These are phyloP conservation scores for Cnemophilus loriae DNA, from an alignment of 2,113 vertebrate species.

Conservation along the genomic window DNA sequence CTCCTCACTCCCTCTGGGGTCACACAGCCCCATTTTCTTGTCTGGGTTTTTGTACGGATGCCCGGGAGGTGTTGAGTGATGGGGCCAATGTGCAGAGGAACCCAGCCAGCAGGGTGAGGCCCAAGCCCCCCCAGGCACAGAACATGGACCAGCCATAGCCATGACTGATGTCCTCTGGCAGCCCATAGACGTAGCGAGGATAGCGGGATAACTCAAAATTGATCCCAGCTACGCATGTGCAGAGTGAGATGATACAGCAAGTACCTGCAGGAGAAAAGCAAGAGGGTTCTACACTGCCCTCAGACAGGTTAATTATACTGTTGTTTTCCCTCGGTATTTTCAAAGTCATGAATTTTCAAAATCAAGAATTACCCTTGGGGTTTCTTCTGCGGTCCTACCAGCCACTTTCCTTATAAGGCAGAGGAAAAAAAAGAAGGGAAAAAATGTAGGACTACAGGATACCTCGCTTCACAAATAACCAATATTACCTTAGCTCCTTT, in stretches of 20 bases:
- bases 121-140: conserved; percentile 92
- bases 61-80: conserved; percentile 84
- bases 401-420: background rate
- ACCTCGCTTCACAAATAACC: background rate
- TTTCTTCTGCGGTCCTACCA: background rate
- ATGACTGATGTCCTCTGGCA: conserved; percentile 93
- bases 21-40: conserved; percentile 92
- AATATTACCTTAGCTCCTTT: background rate
- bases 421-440: background rate
- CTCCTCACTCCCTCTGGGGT: background rate
- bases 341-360: background rate
- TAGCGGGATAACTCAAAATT: conserved; percentile 94
- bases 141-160: conserved; percentile 98
- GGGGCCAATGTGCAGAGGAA: conserved; percentile 93
- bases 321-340: background rate
- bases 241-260: conserved; percentile 93
- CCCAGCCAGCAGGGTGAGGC: conserved; percentile 89
- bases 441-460: background rate
- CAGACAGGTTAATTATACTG: background rate
- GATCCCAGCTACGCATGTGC: conserved; percentile 92
- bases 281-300: conserved; percentile 18
- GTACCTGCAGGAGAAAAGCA: conserved; percentile 77
- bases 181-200: conserved; percentile 87
- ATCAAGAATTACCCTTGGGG: background rate
- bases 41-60: conserved; percentile 84